Percentiles rank a stretch among this genome's conserved stretches.
phyloP scores from a whole-genome alignment of 2,113 vertebrate genomes.

The Guaruba guarouba region DNA sequence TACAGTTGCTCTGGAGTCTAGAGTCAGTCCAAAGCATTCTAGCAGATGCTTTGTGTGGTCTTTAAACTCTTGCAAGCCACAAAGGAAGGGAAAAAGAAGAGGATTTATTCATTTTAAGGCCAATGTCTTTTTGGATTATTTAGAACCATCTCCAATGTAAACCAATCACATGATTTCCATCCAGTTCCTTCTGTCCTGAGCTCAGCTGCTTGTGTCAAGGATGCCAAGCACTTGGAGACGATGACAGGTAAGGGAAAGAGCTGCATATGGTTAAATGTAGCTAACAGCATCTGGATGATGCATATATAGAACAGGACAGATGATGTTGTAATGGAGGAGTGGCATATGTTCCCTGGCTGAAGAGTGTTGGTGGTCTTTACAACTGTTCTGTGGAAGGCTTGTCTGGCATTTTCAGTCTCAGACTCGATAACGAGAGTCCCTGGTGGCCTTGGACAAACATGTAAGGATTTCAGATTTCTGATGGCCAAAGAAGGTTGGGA shows the following conservation, averaged over 20 bases:
- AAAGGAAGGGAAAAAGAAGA: not conserved
- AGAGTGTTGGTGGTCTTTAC: not conserved
- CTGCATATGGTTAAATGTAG: conserved; percentile 4
- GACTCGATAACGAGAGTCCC: not conserved
- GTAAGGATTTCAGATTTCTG: not conserved
- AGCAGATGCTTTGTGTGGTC: conserved; percentile 46
- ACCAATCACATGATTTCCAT: not conserved
- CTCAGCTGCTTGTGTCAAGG: not conserved
- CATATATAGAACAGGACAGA: not conserved
- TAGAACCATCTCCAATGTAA: conserved; percentile 46
- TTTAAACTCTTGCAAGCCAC: conserved; percentile 21
- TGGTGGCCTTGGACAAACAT: not conserved
- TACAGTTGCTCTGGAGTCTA: conserved; percentile 10
- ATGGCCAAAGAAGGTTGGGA: not conserved
- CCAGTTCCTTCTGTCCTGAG: not conserved
- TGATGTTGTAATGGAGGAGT: conserved; percentile 6
- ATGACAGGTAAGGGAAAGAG: conserved; percentile 45
- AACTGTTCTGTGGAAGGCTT: not conserved
- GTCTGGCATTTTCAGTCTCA: not conserved
- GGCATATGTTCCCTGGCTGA: not conserved
- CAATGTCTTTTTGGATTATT: conserved; percentile 4
- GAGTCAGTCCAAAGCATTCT: conserved; percentile 15
- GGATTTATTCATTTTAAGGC: conserved; percentile 4
- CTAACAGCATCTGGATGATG: not conserved
- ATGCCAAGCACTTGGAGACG: conserved; percentile 37